These are phyloP conservation scores for Dreissena polymorpha DNA, from an alignment of 1,140 invertebrate genomes.

Conservation along the genomic window DNA sequence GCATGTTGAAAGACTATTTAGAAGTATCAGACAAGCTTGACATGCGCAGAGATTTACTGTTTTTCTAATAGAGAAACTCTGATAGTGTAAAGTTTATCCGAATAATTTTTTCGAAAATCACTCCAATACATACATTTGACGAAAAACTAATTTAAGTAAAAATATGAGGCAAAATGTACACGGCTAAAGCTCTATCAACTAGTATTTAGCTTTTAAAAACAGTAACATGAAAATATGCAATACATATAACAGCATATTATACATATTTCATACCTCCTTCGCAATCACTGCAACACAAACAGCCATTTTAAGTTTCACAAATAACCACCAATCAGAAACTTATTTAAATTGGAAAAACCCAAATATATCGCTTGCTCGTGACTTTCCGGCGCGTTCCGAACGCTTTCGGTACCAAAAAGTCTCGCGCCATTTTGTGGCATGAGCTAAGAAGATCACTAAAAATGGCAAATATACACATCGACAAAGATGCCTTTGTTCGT, in stretches of 20 bases:
- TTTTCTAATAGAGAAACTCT: too few relatives aligned
- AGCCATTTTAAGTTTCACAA: conserved; percentile 85
- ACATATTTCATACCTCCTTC: conserved; percentile 87
- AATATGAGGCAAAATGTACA: too few relatives aligned
- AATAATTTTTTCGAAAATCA: too few relatives aligned
- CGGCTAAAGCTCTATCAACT: too few relatives aligned
- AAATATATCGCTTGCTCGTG: not conserved
- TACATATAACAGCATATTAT: not conserved
- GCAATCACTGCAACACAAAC: conserved; percentile 95
- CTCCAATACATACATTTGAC: too few relatives aligned
- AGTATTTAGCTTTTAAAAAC: too few relatives aligned
- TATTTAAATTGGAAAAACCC: not conserved
- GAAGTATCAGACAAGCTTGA: too few relatives aligned
- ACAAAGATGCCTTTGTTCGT: conserved; percentile 95
- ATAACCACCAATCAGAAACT: not conserved
- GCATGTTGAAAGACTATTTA: too few relatives aligned
- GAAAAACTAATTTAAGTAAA: too few relatives aligned
- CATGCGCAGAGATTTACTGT: too few relatives aligned
- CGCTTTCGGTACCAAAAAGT: not conserved
- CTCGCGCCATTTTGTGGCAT: conserved; percentile 42
- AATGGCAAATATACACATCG: conserved; percentile 88
- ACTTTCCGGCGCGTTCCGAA: not conserved
- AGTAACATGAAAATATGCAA: too few relatives aligned
- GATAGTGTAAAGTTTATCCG: too few relatives aligned
- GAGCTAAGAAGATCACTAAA: conserved; percentile 15